phyloP scores from a whole-genome alignment of 2,797 vertebrate species.

The Acanthurus leucopareius region DNA sequence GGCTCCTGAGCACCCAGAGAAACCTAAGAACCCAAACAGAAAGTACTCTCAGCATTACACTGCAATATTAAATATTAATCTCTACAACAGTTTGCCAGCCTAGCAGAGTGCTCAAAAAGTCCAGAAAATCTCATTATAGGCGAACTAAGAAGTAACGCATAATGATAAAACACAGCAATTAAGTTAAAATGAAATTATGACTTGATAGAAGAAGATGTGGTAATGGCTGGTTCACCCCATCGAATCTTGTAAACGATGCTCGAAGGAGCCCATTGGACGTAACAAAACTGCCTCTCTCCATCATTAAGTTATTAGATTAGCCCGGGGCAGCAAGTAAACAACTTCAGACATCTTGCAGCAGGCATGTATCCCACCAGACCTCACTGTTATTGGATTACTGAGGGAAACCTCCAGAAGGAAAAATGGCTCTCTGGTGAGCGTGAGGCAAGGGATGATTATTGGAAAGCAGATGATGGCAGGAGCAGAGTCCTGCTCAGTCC shows the following conservation, averaged over 20 bases:
- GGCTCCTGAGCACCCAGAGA: slow-evolving; percentile 37
- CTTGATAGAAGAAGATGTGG: slow-evolving; percentile 78
- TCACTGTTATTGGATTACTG: slow-evolving; percentile 79
- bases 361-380: slow-evolving; percentile 61
- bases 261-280: slow-evolving; percentile 79
- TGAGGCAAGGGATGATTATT: slow-evolving; percentile 67
- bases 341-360: slow-evolving; percentile 77
- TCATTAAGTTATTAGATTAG: slow-evolving; percentile 85
- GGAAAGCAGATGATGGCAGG: slow-evolving; percentile 65
- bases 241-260: slow-evolving; percentile 78
- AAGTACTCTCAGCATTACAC: slow-evolving; percentile 49
- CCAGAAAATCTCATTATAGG: slow-evolving; percentile 67
- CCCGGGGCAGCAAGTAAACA: slow-evolving; percentile 81
- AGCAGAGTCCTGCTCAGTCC: slow-evolving; percentile 55
- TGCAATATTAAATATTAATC: slow-evolving; percentile 67
- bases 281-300: slow-evolving; percentile 73
- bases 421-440: slow-evolving; percentile 76
- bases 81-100: slow-evolving; percentile 56
- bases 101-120: slow-evolving; percentile 56
- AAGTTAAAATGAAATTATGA: slow-evolving; percentile 79
- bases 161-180: slow-evolving; percentile 76
- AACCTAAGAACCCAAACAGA: slow-evolving; percentile 49
- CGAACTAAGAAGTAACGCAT: slow-evolving; percentile 71
- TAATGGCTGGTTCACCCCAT: slow-evolving; percentile 76
- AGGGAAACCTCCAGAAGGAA: slow-evolving; percentile 77